Evolutionary conservation across 2,888 invertebrate genomes (phyloP).

Genomic region (Leucophenga montana): DNA sequence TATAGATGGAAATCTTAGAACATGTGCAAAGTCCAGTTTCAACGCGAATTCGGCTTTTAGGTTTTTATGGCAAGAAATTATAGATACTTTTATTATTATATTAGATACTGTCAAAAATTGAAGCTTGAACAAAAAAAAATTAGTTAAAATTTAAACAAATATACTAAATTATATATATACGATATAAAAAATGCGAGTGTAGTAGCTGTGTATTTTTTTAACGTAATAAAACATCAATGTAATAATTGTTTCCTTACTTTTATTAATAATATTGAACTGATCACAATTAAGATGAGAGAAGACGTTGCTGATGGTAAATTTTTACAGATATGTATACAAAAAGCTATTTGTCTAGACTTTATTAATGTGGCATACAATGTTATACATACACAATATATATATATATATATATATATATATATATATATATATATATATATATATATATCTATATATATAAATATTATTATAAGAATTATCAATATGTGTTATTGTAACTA

Average conservation of each 20-base stretch:
- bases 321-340: conserved; percentile 10
- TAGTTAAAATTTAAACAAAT: conserved; percentile 41
- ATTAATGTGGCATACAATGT: too few relatives aligned
- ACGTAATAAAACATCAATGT: conserved; percentile 35
- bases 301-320: too few relatives aligned
- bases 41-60: conserved; percentile 73
- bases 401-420: too few relatives aligned
- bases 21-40: conserved; percentile 73
- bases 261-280: conserved; percentile 10
- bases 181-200: not conserved
- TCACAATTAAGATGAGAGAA: too few relatives aligned
- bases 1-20: conserved; percentile 73
- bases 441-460: too few relatives aligned
- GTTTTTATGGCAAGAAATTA: conserved; percentile 73
- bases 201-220: conserved; percentile 1
- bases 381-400: too few relatives aligned
- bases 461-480: not conserved
- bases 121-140: not conserved
- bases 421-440: too few relatives aligned
- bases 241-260: conserved; percentile 41
- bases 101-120: not conserved
- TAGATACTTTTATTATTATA: conserved; percentile 58
- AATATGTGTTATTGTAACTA: not conserved
- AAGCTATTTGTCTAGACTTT: not conserved
- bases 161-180: conserved; percentile 16